Conservation (phyloP, 2,888 invertebrate genomes). For the Mycalesis mineus region DNA sequence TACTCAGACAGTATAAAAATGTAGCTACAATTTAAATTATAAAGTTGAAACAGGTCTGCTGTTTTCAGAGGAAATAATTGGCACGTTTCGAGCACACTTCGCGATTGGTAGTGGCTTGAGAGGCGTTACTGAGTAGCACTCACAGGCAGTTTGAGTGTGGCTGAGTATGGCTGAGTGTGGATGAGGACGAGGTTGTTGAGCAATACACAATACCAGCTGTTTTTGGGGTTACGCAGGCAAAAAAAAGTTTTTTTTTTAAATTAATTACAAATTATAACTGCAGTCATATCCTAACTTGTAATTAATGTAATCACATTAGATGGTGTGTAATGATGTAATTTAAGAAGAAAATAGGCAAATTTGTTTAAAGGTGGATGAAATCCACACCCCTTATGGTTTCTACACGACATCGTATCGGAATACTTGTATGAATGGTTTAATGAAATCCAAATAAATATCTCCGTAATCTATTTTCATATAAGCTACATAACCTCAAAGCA, state of each 20-base stretch:
- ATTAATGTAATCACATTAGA: no score
- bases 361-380: no score
- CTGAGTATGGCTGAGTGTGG: neutral
- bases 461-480: no score
- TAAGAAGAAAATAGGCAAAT: no score
- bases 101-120: neutral
- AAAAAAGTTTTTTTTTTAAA: no score
- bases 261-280: no score
- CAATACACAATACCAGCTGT: neutral
- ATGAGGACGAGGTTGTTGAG: neutral
- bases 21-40: neutral
- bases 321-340: no score
- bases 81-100: conserved; percentile 2
- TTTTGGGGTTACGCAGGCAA: neutral
- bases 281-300: no score
- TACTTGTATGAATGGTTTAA: no score
- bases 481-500: neutral
- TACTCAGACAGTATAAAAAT: neutral
- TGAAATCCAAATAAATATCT: no score
- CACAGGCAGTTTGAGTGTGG: neutral
- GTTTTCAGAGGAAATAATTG: conserved; percentile 2
- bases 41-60: neutral
- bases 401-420: no score
- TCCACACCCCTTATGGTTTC: no score
- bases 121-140: conserved; percentile 2